These are phyloP conservation scores for Sycobia sp. DNA, from an alignment of 1,140 invertebrate genomes.

Conservation along the genomic window DNA sequence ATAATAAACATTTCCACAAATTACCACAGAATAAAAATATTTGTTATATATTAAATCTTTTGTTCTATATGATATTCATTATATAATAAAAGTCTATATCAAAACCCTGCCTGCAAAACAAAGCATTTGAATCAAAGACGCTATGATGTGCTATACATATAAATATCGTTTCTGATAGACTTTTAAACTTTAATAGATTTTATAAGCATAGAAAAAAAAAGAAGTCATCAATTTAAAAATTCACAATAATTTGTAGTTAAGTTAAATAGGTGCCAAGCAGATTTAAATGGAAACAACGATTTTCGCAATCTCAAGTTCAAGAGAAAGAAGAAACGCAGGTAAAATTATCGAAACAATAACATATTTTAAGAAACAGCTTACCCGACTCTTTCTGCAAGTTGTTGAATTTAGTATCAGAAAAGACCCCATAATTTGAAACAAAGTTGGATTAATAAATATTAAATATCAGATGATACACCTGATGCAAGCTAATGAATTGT, in stretches of 20 bases:
- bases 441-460: too few relatives aligned
- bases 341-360: neutral
- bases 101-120: neutral
- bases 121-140: too few relatives aligned
- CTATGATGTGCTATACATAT: too few relatives aligned
- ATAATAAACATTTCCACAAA: too few relatives aligned
- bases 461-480: too few relatives aligned
- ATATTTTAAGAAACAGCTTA: constrained; percentile 21
- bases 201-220: too few relatives aligned
- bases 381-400: constrained; percentile 39
- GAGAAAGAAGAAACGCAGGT: neutral
- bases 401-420: constrained; percentile 35
- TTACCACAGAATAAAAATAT: too few relatives aligned
- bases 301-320: neutral
- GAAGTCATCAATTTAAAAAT: neutral
- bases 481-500: too few relatives aligned
- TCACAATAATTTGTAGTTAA: neutral
- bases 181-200: too few relatives aligned
- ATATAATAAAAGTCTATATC: neutral
- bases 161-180: too few relatives aligned
- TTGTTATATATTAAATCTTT: too few relatives aligned
- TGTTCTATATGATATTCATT: neutral
- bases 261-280: neutral
- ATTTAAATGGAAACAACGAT: neutral
- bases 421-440: constrained; percentile 40